Percentiles rank a stretch among this genome's conserved stretches.
Evolutionary conservation across 2,888 invertebrate genomes (phyloP).

Genomic region (Callyntrura sp.): DNA sequence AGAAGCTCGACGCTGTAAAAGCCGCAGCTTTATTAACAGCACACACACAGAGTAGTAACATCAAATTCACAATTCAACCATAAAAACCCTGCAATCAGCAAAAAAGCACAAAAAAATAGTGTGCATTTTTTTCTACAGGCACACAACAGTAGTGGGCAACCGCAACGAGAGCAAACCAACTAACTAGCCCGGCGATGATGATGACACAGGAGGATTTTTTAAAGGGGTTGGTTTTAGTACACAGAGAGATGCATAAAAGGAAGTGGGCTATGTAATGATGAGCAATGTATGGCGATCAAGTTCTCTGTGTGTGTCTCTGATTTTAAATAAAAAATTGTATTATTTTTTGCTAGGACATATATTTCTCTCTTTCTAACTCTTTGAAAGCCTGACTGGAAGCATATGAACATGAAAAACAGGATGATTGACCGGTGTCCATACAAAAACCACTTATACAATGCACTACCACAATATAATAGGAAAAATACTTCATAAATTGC

Average conservation of each 20-base stretch:
- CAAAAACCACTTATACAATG: not conserved
- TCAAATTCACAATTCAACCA: not conserved
- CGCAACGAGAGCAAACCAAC: not conserved
- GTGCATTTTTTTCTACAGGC: not conserved
- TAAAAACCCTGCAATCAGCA: not conserved
- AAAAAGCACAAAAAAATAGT: not conserved
- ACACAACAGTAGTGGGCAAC: not conserved
- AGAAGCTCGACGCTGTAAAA: not conserved
- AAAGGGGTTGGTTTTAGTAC: not conserved
- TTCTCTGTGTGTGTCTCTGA: no score
- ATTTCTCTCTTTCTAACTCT: not conserved
- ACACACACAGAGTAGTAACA: not conserved
- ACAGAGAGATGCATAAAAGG: not conserved
- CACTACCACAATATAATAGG: not conserved
- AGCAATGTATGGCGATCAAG: no score
- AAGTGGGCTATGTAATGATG: not conserved
- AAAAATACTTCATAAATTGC: not conserved
- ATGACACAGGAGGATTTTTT: no score
- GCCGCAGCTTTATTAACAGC: no score
- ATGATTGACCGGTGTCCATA: conserved; percentile 39
- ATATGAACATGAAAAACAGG: not conserved
- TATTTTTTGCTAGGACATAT: no score
- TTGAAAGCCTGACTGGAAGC: not conserved
- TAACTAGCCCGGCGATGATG: not conserved
- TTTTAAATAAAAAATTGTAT: not conserved